Evolutionary conservation across 2,888 invertebrate species (phyloP).

Genomic region (Caenorhabditis uteleia): DNA sequence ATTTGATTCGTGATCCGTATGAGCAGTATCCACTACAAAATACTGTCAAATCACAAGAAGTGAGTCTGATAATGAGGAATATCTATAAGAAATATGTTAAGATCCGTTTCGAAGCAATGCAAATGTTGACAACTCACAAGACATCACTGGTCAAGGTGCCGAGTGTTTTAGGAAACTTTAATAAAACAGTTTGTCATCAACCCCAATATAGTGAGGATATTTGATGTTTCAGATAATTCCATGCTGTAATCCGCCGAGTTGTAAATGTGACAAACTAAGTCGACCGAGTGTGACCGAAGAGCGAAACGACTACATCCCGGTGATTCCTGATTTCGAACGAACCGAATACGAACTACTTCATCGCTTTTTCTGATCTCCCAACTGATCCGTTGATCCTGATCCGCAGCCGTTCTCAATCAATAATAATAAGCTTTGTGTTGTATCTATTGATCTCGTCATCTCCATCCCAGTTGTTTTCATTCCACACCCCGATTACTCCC

Average conservation of each 20-base stretch:
- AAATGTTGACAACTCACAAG: conserved; percentile 37
- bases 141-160: conserved; percentile 47
- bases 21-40: conserved; percentile 70
- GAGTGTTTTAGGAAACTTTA: conserved; percentile 56
- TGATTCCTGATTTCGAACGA: conserved; percentile 14
- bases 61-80: too few species aligned
- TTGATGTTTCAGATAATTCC: conserved; percentile 31
- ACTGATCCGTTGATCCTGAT: conserved; percentile 8
- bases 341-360: conserved; percentile 30
- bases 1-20: conserved; percentile 71
- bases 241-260: conserved; percentile 54
- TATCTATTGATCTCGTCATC: too few species aligned
- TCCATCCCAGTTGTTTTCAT: conserved; percentile 2
- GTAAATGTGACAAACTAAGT: conserved; percentile 45
- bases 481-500: neutral
- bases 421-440: too few species aligned
- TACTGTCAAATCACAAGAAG: conserved; percentile 34
- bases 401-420: conserved; percentile 7
- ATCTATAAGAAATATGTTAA: too few species aligned
- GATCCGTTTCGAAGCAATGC: conserved; percentile 38
- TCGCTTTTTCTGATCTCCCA: conserved; percentile 14
- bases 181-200: conserved; percentile 15
- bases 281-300: conserved; percentile 22
- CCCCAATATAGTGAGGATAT: neutral
- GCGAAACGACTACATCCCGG: conserved; percentile 6